Base-by-base conservation (phyloP, 2,113 vertebrate genomes). In the Dinomys branickii region DNA sequence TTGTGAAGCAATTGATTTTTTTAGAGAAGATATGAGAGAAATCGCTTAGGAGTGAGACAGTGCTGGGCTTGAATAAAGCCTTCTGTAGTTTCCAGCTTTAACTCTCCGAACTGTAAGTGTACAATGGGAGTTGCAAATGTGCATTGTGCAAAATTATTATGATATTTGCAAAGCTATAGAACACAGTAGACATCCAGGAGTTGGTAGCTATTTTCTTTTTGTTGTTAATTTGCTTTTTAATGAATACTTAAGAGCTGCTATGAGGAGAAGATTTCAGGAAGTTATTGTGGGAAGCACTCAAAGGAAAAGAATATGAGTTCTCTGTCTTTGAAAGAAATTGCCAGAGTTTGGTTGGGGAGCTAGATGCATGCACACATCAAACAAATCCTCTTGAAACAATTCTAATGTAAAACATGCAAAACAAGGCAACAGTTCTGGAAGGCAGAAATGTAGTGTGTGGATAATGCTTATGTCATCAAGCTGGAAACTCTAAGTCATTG, bases 211-310 rank as follows among this genome's bases (percentile, higher is more conserved):
- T 88, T 85, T 97, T 80, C 22, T 59, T 90, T 80, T 47, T 67
- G 38, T 85, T 82, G 13, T 91, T 94, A 88, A 88, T 82, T 96
- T 84, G 77, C 88, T 92, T 92, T 92, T 84, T 63, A 90, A 94
- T 77, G 67, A 83, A 78, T 92, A 92, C 54, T 77, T 35, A 59
- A 93, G 17, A 93, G 65, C 81, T 96, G 52, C 83, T 93, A 24
- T 69, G 50, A 95, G 69, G 59, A 92, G 88, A 88, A 93, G 24
- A 80, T 71, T 89, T 12, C 41, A 93, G 16, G 67, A 85, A 86
- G 73, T 12, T 93, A 69, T 26, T 94, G 44, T 88, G 52, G 71
- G 50, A 94, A n/a, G 50, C 28, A 52, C 50, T 85, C 56, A 44
- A 71, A 92, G 65, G 88, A 33, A 52, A 80, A 88, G 12, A 77